phyloP scores from a whole-genome alignment of 2,888 invertebrate genomes.

The Tubulanus polymorphus region DNA sequence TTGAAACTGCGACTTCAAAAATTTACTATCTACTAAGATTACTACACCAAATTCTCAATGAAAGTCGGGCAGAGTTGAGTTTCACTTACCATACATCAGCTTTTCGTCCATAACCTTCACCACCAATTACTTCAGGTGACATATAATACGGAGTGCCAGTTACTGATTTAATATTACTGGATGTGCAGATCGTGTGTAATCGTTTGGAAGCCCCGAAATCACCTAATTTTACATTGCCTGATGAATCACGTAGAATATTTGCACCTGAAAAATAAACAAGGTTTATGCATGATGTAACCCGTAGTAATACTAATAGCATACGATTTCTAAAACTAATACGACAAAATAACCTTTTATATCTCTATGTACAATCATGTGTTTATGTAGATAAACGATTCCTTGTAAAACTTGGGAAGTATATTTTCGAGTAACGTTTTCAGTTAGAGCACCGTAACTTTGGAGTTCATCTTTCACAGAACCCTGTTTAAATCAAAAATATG shows the following conservation, averaged over 20 bases:
- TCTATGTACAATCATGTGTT: slow-evolving; percentile 55
- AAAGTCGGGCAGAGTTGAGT: too few relatives aligned
- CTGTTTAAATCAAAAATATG: slow-evolving; percentile 28
- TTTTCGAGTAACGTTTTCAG: slow-evolving; percentile 47
- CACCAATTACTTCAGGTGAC: slow-evolving; percentile 54
- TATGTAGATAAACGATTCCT: slow-evolving; percentile 55
- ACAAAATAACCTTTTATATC: slow-evolving; percentile 53
- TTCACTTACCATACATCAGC: slow-evolving; percentile 55
- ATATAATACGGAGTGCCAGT: slow-evolving; percentile 54
- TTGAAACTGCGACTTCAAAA: too few relatives aligned
- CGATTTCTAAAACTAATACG: too few relatives aligned
- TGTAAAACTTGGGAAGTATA: slow-evolving; percentile 55
- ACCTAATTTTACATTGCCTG: slow-evolving; percentile 55
- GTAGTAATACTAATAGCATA: too few relatives aligned
- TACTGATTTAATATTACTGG: slow-evolving; percentile 39
- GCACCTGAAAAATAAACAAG: slow-evolving; percentile 41
- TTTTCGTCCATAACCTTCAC: slow-evolving; percentile 51
- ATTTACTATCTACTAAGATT: too few relatives aligned
- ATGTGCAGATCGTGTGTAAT: slow-evolving; percentile 49
- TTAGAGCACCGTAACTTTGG: slow-evolving; percentile 50
- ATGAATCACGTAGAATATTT: slow-evolving; percentile 54
- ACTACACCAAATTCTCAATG: too few relatives aligned
- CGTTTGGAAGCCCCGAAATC: slow-evolving; percentile 57
- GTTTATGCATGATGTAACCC: neutral
- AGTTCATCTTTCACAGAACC: slow-evolving; percentile 56